Base-by-base conservation (phyloP, 2,797 vertebrate genomes). In the Gallirallus australis region DNA sequence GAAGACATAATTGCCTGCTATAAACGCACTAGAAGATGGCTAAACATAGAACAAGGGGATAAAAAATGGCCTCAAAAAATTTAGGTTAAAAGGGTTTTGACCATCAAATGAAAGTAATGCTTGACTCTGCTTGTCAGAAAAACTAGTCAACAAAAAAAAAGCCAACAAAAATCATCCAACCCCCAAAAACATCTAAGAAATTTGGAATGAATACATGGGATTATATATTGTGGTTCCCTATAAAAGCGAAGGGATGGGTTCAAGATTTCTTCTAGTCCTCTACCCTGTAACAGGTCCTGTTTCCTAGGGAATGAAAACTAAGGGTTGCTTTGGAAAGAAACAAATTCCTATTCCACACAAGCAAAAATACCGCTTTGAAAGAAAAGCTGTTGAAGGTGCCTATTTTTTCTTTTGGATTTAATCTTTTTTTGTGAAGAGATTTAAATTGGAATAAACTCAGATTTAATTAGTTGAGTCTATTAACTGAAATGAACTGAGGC, bases 91-190 rank as follows among this genome's bases (percentile, higher is more conserved):
- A 84, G 30, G 13, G 18, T 91, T 86, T 39, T 70, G 56, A 80
- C 35, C 30, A 68, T 39, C 63, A 60, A 56, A 79, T 17, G 52
- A 75, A 70, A 19, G 21, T 31, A 82, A 89, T n/a, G 53, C 8
- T 66, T 78, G 17, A 82, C 85, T 39, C 9, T n/a, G 35, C 31
- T 30, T 69, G 28, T 45, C 72, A 72, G 40, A n/a, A 48, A 61
- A 7, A 31, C 21, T 15, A 61, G 31, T 5, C 19, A 82, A 64
- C 7, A 50, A 53, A 61, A 65, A 65, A 35, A 33, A 16, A 19
- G 3, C 4, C 7, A 7, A 15, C 30, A 64, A 35, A 69, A 37
- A 30, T 16, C 19, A 1, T 0, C 59, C 24, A 35, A 35, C 0
- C 9, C 42, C 42, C 11, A 31, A 39, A 71, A n/a, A 3, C 0